A percentile compares a stretch with the other conserved stretches of the same genome.
These are phyloP conservation scores for Cardinalis cardinalis DNA, from an alignment of 2,113 vertebrate genomes.

Conservation along the genomic window DNA sequence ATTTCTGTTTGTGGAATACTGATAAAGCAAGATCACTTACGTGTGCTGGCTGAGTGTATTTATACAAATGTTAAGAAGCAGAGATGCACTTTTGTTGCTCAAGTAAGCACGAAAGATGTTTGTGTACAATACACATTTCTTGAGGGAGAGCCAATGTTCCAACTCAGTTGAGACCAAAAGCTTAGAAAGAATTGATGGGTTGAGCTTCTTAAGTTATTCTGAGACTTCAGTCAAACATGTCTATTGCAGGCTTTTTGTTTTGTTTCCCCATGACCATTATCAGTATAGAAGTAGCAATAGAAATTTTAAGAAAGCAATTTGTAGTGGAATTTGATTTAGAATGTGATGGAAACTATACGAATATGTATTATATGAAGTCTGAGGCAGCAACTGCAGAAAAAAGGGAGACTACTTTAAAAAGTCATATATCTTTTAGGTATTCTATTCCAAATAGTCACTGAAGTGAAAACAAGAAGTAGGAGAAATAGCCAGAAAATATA, in stretches of 20 bases:
- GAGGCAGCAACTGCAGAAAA: background rate
- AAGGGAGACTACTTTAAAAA: background rate
- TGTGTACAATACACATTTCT: accelerated
- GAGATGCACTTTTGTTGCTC: background rate
- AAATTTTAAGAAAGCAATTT: background rate
- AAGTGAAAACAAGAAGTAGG: background rate
- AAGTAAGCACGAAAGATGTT: background rate
- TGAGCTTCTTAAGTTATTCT: background rate
- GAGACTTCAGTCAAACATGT: background rate
- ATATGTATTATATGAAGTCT: background rate
- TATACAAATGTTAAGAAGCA: background rate
- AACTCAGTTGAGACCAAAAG: background rate
- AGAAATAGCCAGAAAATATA: background rate
- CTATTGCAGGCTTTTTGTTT: background rate
- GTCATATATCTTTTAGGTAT: background rate
- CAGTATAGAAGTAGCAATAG: background rate
- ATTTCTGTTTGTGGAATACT: background rate
- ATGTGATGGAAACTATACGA: background rate
- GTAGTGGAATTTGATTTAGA: background rate
- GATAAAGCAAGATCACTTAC: background rate
- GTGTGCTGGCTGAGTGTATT: background rate
- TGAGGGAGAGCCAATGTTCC: background rate
- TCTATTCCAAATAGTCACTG: background rate
- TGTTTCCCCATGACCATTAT: background rate
- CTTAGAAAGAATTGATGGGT: background rate